Conservation (phyloP, 2,888 invertebrate genomes). For the Cetonia aurata region DNA sequence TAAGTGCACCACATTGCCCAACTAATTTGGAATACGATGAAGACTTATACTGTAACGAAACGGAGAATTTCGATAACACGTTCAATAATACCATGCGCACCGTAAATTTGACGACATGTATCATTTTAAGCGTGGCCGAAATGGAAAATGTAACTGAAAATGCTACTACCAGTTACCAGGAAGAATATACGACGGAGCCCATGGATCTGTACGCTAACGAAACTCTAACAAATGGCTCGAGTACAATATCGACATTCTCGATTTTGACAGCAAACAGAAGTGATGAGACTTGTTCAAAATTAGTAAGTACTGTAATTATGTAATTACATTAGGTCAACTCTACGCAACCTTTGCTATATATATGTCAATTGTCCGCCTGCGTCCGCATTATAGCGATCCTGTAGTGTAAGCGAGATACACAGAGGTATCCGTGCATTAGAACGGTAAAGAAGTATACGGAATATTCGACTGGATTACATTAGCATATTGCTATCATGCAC, state of each 20-base stretch:
- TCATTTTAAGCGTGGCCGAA: conserved; percentile 13
- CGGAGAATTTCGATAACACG: conserved; percentile 3
- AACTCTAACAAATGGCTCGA: background rate
- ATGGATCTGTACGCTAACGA: background rate
- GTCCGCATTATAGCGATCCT: too few relatives aligned
- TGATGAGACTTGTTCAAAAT: conserved; percentile 15
- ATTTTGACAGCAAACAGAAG: conserved; percentile 1
- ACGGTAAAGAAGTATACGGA: too few relatives aligned
- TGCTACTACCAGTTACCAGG: background rate
- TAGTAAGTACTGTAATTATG: conserved; percentile 8
- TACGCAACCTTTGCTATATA: too few relatives aligned
- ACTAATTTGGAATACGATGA: conserved; percentile 38
- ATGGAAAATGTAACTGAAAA: conserved; percentile 3
- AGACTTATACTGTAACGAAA: conserved; percentile 27
- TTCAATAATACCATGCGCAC: background rate
- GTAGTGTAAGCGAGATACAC: too few relatives aligned
- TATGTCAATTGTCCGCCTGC: too few relatives aligned
- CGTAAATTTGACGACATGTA: conserved; percentile 33
- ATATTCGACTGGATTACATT: too few relatives aligned
- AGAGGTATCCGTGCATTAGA: too few relatives aligned
- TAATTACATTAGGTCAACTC: too few relatives aligned
- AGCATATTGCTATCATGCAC: too few relatives aligned
- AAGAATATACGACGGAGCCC: conserved; percentile 10
- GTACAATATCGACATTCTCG: background rate
- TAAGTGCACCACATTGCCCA: conserved; percentile 35